These are phyloP conservation scores for Amazona ochrocephala DNA, from an alignment of 2,797 vertebrate genomes.

Conservation along the genomic window DNA sequence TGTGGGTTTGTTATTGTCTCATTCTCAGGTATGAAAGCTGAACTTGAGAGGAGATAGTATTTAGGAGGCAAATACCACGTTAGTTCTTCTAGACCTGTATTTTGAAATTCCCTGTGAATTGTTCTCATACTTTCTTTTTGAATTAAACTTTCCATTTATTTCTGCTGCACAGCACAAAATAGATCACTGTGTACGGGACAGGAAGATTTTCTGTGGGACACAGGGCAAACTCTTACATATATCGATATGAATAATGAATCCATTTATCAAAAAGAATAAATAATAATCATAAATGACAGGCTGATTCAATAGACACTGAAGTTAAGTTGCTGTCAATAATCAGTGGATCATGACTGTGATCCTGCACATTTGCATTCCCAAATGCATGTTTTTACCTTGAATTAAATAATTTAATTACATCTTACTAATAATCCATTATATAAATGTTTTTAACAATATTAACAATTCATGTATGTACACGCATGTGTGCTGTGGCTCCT, in stretches of 20 bases:
- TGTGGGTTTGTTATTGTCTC: background rate
- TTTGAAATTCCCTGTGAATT: background rate
- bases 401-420: background rate
- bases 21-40: background rate
- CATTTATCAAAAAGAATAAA: constrained; percentile 49
- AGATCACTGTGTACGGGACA: background rate
- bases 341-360: background rate
- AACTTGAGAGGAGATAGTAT: background rate
- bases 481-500: background rate
- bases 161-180: background rate
- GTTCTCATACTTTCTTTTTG: background rate
- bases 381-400: background rate
- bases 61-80: background rate
- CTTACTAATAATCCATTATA: background rate
- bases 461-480: background rate
- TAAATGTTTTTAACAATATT: background rate
- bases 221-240: background rate
- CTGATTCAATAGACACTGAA: constrained; percentile 19
- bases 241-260: background rate
- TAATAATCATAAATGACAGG: constrained; percentile 37
- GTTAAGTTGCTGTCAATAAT: constrained; percentile 20
- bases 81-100: background rate
- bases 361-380: background rate
- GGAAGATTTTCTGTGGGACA: background rate
- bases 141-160: background rate